Conservation (phyloP, 2,888 invertebrate species). For the Salpingus planirostris region DNA sequence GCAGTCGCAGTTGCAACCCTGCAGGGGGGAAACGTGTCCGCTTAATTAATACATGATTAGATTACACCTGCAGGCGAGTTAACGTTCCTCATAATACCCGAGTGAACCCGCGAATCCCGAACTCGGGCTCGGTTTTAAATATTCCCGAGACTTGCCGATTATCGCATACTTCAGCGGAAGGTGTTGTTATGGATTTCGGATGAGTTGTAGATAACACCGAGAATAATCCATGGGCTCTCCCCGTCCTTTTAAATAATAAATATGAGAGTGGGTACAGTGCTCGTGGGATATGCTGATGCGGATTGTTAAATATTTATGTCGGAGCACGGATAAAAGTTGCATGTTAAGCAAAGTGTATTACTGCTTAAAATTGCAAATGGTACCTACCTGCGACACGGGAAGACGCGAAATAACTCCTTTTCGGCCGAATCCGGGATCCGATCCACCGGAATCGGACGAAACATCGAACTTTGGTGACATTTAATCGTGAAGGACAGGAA, state of each 20-base stretch:
- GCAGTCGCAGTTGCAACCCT: slow-evolving; percentile 29
- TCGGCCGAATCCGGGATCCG: too few relatives aligned
- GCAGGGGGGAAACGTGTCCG: slow-evolving; percentile 29
- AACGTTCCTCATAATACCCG: slow-evolving; percentile 13
- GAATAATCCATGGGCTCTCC: too few relatives aligned
- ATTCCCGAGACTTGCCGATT: too few relatives aligned
- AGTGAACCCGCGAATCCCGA: too few relatives aligned
- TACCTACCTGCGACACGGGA: too few relatives aligned
- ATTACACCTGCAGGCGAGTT: slow-evolving; percentile 31
- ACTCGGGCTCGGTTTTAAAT: too few relatives aligned
- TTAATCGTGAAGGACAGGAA: background rate
- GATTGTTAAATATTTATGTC: background rate
- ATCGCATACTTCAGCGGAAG: too few relatives aligned
- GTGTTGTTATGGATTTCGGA: too few relatives aligned
- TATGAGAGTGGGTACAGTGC: slow-evolving; percentile 2
- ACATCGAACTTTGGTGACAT: background rate
- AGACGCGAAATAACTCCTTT: background rate
- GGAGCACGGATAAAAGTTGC: background rate
- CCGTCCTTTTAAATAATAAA: background rate
- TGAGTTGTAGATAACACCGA: too few relatives aligned
- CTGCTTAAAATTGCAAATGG: background rate
- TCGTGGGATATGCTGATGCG: background rate
- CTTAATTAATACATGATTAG: slow-evolving; percentile 37
- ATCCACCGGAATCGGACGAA: background rate
- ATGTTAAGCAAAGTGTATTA: background rate